phyloP scores from a whole-genome alignment of 1,140 invertebrate species.

The Brachionus calyciflorus region DNA sequence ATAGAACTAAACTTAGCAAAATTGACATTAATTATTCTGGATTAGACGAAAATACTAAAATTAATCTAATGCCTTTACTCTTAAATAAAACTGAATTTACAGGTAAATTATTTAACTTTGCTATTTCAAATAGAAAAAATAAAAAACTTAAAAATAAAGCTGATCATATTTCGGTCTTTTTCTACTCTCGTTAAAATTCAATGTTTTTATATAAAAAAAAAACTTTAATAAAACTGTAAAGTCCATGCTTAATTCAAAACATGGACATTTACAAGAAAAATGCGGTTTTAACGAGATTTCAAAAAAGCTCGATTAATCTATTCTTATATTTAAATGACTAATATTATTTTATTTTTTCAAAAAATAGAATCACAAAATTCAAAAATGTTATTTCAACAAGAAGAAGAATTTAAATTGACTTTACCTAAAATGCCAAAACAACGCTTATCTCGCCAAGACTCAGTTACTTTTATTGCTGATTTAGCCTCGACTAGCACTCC shows the following conservation, averaged over 20 bases:
- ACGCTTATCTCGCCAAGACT: neutral
- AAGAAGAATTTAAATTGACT: slow-evolving; percentile 23
- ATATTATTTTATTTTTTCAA: neutral
- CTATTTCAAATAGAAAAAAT: neutral
- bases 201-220: slow-evolving; percentile 23
- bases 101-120: slow-evolving; percentile 13
- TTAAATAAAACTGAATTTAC: slow-evolving; percentile 41
- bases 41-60: slow-evolving; percentile 11
- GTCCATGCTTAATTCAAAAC: slow-evolving; percentile 33
- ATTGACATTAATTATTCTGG: slow-evolving; percentile 2
- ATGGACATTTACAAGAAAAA: neutral
- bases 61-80: slow-evolving; percentile 12
- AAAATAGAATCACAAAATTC: neutral
- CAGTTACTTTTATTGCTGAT: slow-evolving; percentile 42
- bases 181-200: neutral
- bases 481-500: slow-evolving; percentile 30
- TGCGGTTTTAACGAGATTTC: too few relatives aligned
- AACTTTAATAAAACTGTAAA: slow-evolving; percentile 30
- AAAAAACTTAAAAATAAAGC: slow-evolving; percentile 41
- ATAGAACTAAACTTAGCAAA: slow-evolving; percentile 12
- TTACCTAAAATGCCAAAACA: neutral
- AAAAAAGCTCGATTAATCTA: neutral
- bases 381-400: slow-evolving; percentile 5
- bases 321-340: neutral
- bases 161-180: slow-evolving; percentile 39